Evolutionary conservation across 2,797 vertebrate species (phyloP).

Genomic region (Perodicticus potto): DNA sequence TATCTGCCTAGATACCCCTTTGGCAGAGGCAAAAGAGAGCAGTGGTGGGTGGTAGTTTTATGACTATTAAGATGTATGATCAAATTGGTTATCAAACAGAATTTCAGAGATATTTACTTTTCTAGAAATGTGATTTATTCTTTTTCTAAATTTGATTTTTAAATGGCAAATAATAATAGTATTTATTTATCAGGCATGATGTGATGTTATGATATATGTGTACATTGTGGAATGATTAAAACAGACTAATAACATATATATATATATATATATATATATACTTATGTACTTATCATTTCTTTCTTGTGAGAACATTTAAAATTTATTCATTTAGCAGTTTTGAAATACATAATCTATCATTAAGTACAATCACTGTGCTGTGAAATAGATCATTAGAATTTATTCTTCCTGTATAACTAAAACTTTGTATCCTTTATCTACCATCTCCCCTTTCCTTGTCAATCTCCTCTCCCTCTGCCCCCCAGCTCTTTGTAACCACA

Average conservation of each 20-base stretch:
- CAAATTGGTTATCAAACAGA: slow-evolving; percentile 12
- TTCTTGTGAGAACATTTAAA: background rate
- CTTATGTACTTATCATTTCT: background rate
- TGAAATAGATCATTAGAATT: background rate
- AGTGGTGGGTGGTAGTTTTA: slow-evolving; percentile 16
- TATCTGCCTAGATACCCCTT: background rate
- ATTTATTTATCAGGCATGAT: background rate
- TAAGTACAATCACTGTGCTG: background rate
- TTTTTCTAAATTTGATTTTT: background rate
- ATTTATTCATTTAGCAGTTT: background rate
- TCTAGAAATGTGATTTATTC: background rate
- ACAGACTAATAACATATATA: background rate
- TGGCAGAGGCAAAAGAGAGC: background rate
- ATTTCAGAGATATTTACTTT: background rate
- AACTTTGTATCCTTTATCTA: background rate
- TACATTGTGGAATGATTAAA: background rate
- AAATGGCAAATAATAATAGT: background rate
- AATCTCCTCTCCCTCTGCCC: background rate
- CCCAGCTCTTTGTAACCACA: background rate
- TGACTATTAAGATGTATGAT: slow-evolving; percentile 48
- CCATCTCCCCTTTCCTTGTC: background rate
- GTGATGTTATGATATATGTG: background rate
- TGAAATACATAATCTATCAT: background rate
- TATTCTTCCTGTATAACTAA: background rate
- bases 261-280: too few species aligned